phyloP scores from a whole-genome alignment of 2,888 invertebrate genomes.

The Candidula unifasciata region DNA sequence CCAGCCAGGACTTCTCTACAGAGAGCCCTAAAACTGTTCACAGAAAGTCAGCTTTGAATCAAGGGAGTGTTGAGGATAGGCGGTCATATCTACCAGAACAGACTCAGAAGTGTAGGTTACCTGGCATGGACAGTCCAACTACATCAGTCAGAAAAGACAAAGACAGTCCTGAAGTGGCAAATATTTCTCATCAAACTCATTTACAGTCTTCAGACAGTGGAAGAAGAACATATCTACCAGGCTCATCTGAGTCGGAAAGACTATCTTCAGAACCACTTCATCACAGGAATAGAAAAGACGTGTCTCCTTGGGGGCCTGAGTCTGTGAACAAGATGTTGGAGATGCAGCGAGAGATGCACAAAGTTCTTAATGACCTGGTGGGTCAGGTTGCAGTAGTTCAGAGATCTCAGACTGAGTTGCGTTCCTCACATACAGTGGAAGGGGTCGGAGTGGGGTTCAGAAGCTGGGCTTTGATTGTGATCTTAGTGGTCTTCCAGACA shows the following conservation, averaged over 20 bases:
- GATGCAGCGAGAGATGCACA: slow-evolving; percentile 64
- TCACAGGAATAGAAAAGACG: slow-evolving; percentile 53
- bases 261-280: slow-evolving; percentile 30
- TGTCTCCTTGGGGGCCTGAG: background rate
- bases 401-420: slow-evolving; percentile 33
- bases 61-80: background rate
- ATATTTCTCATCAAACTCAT: background rate
- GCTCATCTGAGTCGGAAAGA: background rate
- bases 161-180: slow-evolving; percentile 22
- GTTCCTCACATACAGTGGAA: background rate
- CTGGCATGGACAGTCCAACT: background rate
- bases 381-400: slow-evolving; percentile 59
- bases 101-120: background rate
- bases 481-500: slow-evolving; percentile 63
- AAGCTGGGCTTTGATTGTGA: slow-evolving; percentile 64
- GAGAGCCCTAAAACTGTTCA: slow-evolving; percentile 55
- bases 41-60: slow-evolving; percentile 56
- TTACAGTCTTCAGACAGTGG: slow-evolving; percentile 14
- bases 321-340: slow-evolving; percentile 52
- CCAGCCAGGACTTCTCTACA: background rate
- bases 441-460: slow-evolving; percentile 37
- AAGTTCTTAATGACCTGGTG: slow-evolving; percentile 60
- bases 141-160: background rate
- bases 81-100: slow-evolving; percentile 12
- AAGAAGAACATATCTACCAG: background rate